These are phyloP conservation scores for Lathamus discolor DNA, from an alignment of 2,113 vertebrate genomes.

Conservation along the genomic window DNA sequence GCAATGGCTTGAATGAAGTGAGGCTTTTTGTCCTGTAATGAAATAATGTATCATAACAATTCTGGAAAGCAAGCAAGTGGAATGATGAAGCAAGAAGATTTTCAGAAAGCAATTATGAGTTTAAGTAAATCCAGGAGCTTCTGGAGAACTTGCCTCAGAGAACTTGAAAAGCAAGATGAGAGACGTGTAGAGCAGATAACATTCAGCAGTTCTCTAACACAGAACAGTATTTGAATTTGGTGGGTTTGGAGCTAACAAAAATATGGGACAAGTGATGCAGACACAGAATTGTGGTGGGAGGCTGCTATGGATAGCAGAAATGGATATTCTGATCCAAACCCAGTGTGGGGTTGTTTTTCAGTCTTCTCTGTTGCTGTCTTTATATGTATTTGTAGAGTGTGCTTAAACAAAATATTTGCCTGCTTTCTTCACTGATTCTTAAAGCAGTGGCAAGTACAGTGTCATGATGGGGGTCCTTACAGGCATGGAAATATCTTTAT, in stretches of 20 bases:
- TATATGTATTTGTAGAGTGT: neutral
- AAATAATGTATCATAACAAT: neutral
- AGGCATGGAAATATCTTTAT: neutral
- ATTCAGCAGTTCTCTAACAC: neutral
- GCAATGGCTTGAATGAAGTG: neutral
- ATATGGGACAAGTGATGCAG: neutral
- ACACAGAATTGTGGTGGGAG: neutral
- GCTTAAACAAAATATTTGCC: neutral
- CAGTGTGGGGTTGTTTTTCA: neutral
- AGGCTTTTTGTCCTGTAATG: conserved; percentile 6
- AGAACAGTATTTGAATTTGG: neutral
- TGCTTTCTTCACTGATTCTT: neutral
- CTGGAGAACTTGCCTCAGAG: conserved; percentile 23
- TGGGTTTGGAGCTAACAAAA: neutral
- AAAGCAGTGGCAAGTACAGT: neutral
- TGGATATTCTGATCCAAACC: neutral
- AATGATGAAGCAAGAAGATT: neutral
- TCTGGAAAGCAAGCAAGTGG: neutral
- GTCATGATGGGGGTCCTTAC: neutral
- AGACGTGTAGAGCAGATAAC: neutral
- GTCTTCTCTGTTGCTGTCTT: neutral
- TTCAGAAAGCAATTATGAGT: conserved; percentile 2
- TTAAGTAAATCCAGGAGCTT: conserved; percentile 46
- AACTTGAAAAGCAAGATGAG: conserved; percentile 19
- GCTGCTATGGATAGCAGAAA: neutral